These are phyloP conservation scores for Tenodera sinensis DNA, from an alignment of 2,888 invertebrate genomes.

Conservation along the genomic window DNA sequence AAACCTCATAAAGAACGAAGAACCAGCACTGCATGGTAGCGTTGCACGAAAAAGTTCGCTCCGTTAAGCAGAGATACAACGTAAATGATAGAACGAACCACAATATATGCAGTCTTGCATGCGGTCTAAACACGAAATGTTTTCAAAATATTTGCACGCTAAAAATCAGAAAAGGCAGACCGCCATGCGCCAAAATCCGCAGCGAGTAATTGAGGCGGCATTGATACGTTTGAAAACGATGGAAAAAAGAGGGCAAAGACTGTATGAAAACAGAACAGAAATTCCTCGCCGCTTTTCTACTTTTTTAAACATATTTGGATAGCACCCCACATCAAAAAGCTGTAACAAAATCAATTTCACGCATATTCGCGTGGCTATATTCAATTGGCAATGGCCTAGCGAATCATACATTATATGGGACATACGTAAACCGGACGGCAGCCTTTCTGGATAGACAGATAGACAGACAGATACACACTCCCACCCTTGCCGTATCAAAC, in stretches of 20 bases:
- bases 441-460: background rate
- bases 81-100: background rate
- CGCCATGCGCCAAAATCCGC: background rate
- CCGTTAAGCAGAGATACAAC: background rate
- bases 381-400: background rate
- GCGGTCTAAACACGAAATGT: background rate
- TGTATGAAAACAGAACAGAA: background rate
- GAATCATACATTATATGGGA: background rate
- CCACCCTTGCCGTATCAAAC: background rate
- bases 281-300: background rate
- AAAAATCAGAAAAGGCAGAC: background rate
- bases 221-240: background rate
- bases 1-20: too few species aligned
- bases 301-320: background rate
- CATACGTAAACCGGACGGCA: background rate
- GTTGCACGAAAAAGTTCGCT: too few species aligned
- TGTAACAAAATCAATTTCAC: constrained; percentile 1
- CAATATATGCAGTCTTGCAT: background rate
- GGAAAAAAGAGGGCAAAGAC: background rate
- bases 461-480: background rate
- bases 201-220: background rate
- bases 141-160: background rate
- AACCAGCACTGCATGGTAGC: too few species aligned
- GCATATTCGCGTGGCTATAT: background rate
- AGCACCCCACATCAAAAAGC: background rate